A percentile compares a stretch with the other conserved stretches of the same genome.
Conservation (phyloP, 1,140 invertebrate species). For the Geopemphigus sp. region DNA sequence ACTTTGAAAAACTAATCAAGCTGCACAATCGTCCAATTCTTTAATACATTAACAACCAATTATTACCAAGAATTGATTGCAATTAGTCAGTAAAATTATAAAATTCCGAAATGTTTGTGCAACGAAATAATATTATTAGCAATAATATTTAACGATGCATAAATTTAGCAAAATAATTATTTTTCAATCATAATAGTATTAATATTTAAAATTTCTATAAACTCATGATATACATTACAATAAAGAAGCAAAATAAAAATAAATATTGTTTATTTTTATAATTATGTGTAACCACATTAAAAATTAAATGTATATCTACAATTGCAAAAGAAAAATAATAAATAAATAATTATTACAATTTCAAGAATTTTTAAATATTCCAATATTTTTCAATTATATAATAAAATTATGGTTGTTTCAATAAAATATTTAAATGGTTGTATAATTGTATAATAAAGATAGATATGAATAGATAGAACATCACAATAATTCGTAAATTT, state of each 20-base stretch:
- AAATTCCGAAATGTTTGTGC: background rate
- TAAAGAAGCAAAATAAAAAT: background rate
- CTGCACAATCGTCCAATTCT: background rate
- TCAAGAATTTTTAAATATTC: background rate
- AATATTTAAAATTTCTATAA: background rate
- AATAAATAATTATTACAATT: constrained; percentile 4
- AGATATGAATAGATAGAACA: background rate
- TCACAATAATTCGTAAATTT: constrained; percentile 1
- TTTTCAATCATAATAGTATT: background rate
- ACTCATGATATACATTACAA: background rate
- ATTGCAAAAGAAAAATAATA: background rate
- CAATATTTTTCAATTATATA: background rate
- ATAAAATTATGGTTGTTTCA: background rate
- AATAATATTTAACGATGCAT: background rate
- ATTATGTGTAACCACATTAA: too few relatives aligned
- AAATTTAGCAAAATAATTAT: background rate
- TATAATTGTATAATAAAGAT: background rate
- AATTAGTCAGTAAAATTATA: background rate
- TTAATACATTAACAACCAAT: background rate
- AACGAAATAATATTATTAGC: background rate
- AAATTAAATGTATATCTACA: background rate
- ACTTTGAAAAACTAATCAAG: background rate
- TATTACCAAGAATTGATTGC: background rate
- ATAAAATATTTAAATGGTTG: background rate
- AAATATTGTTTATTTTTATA: background rate